Base-by-base conservation (phyloP, 2,113 vertebrate species). In the Pseudopipra pipra region DNA sequence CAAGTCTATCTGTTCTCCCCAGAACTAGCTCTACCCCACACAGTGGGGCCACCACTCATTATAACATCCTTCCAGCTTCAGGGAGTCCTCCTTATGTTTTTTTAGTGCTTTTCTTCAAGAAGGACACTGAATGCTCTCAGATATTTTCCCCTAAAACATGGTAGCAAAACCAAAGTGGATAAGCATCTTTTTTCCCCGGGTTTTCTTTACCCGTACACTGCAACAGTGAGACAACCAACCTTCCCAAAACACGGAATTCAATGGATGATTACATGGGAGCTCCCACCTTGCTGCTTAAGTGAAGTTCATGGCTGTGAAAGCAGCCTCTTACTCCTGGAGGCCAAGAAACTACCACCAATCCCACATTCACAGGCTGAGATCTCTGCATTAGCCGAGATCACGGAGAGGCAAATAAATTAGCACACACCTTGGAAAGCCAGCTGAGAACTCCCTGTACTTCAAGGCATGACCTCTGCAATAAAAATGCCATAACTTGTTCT, bases 291-390 rank as follows among this genome's bases (percentile, higher is more conserved):
- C 27, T 77, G 25, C 33, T 79, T 9, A 35, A 63, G 28, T 21
- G 5, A 59, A 61, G 41, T 5, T 67, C 35, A 27, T 7, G 18
- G 33, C 13, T 89, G 17, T 72, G 44, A 56, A 31, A 65, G 30
- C 56, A 81, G 61, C 33, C 35, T 70, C 63, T 84, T 28, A 37
- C n/a, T 84, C 21, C n/a, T 24, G 43, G 24, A 78, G 35, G 33
- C 23, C 77, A 81, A 56, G 61, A 62, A 86, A 80, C 41, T 6
- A 11, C 18, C 0, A 2, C 55, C 37, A 71, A 33, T 39, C 9
- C 23, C 19, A 33, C 0, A 5, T 20, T 73, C 35, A 14, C 1
- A 1, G 16, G 15, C 35, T 33, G 33, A 30, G 11, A 67, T 47
- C 24, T 55, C 23, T 47, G 35, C 65, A 39, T 93, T 65, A 55